These are phyloP conservation scores for Tenualosa ilisha DNA, from an alignment of 2,797 vertebrate species.

Conservation along the genomic window DNA sequence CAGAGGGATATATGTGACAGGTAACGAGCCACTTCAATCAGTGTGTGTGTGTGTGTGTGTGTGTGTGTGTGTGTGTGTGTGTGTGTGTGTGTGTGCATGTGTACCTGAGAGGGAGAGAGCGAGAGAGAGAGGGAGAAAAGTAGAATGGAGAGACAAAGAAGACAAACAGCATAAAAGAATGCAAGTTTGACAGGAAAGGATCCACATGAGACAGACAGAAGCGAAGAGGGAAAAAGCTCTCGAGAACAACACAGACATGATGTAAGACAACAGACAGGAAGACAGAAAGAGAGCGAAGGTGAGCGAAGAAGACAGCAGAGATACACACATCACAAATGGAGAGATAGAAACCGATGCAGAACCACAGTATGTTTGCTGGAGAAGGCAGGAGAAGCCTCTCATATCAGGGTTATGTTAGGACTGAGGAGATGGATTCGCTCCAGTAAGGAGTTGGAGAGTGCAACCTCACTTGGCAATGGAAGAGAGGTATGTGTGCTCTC, in stretches of 20 bases:
- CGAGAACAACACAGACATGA: background rate
- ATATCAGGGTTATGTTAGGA: constrained; percentile 23
- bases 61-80: constrained; percentile 11
- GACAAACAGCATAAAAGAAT: background rate
- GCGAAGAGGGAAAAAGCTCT: background rate
- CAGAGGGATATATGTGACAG: constrained; percentile 5
- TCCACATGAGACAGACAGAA: background rate
- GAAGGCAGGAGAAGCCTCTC: background rate
- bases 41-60: background rate
- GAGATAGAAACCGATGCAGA: too few species aligned
- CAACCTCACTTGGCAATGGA: constrained; percentile 35
- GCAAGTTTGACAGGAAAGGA: background rate
- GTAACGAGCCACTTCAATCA: background rate
- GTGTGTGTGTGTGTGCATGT: background rate
- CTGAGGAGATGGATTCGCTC: constrained; percentile 33
- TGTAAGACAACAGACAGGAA: background rate
- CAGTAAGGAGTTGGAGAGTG: constrained; percentile 34
- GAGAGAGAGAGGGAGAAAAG: background rate
- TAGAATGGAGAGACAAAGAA: background rate
- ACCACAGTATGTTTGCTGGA: background rate
- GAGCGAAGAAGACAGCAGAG: background rate
- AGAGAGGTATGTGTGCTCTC: background rate
- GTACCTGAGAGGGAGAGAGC: background rate
- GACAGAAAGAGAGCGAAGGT: background rate
- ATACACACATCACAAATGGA: background rate